A percentile compares a stretch with the other conserved stretches of the same genome.
These are phyloP conservation scores for Thymelicus sylvestris DNA, from an alignment of 2,888 invertebrate genomes.

Conservation along the genomic window DNA sequence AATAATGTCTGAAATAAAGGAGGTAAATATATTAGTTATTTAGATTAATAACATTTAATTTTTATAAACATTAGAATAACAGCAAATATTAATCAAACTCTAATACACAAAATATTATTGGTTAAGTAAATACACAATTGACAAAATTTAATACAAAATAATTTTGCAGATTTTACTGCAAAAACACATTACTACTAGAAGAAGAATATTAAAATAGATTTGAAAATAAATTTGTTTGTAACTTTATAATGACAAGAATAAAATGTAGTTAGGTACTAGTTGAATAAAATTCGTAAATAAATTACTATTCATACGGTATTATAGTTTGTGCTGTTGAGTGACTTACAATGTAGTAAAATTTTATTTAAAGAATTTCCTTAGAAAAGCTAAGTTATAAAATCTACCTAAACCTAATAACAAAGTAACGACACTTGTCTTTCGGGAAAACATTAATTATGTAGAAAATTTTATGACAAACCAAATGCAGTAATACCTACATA, in stretches of 20 bases:
- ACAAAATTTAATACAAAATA: slow-evolving; percentile 23
- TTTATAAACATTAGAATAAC: neutral
- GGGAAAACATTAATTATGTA: neutral
- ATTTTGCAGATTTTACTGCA: slow-evolving; percentile 22
- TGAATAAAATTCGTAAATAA: slow-evolving; percentile 31
- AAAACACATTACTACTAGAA: slow-evolving; percentile 10
- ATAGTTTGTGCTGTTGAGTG: slow-evolving; percentile 3
- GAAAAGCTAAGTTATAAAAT: slow-evolving; percentile 18
- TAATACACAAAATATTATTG: slow-evolving; percentile 13
- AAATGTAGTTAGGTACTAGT: too few relatives aligned
- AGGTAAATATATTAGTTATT: neutral
- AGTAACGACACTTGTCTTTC: neutral
- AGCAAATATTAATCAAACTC: slow-evolving; percentile 17
- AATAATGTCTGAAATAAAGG: neutral
- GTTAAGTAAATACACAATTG: slow-evolving; percentile 10
- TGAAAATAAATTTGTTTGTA: neutral
- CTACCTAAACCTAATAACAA: slow-evolving; percentile 6
- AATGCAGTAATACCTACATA: neutral
- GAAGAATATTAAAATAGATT: slow-evolving; percentile 19
- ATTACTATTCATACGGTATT: slow-evolving; percentile 10
- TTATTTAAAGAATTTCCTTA: slow-evolving; percentile 16
- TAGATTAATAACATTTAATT: neutral
- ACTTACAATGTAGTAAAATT: neutral
- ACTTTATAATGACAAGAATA: slow-evolving; percentile 2
- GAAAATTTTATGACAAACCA: neutral